Base-by-base conservation (phyloP, 2,888 invertebrate species). In the Allacma fusca region DNA sequence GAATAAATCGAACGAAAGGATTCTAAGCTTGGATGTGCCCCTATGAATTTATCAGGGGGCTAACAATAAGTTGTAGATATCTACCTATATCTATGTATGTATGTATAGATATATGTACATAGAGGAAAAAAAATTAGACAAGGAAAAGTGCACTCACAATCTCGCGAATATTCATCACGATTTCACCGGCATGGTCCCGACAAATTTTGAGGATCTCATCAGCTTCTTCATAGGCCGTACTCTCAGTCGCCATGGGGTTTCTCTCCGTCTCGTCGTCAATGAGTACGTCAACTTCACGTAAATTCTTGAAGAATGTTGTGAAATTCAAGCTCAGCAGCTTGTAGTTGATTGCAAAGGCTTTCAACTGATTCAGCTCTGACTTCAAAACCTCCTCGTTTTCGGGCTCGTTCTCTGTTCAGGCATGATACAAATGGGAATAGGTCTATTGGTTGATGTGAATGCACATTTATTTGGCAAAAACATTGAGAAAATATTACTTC, bases 311-410 rank as follows among this genome's bases (percentile, higher is more conserved):
- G 87, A 93, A 92, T 71, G 90, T 89, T 80, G 92, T 89, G 70
- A 93, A 87, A 87, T 91, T 91, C 85, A 92, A 91, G 71, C 92
- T 86, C 70, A 94, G 87, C 24, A 90, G 89, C 85, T 91, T 91
- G 85, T 93, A 94, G 84, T 94, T 92, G 19, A 90, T 90, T 64
- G 91, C 89, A 77, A 92, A 90, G 78, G 65, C 29, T 74, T 65
- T 74, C 29, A 74, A 26, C 43, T 65, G 74, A 74, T 65, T 65
- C 44, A 64, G 65, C 26, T 65, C 74, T n/a, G 65, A 74, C 65
- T 74, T 74, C 65, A 73, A 64, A 40, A 29, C 65, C n/a, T 72
- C 59, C 21, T 13, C 72, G n/a, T 57, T 74, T 40, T 65, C 65
- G 7, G 29, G 71, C n/a, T 74, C 74, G 62, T 43, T 21, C 65